Evolutionary conservation across 2,113 vertebrate species (phyloP).

Genomic region (Phoxinus phoxinus): DNA sequence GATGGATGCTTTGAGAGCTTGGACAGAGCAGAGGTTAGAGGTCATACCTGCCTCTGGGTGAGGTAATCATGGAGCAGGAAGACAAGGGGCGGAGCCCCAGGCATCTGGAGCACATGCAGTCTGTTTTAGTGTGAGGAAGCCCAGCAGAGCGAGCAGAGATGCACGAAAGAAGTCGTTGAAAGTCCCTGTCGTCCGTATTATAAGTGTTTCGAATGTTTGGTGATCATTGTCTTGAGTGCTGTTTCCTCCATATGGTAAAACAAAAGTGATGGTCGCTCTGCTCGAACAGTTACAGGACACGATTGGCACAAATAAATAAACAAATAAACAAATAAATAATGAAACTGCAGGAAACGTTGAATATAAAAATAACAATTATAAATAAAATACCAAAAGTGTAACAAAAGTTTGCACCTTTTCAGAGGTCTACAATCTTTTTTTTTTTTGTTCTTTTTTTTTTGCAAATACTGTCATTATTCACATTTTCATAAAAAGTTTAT

Average conservation of each 20-base stretch:
- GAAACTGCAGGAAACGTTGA: slow-evolving; percentile 66
- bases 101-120: slow-evolving; percentile 68
- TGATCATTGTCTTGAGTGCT: slow-evolving; percentile 41
- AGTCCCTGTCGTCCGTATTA: slow-evolving; percentile 62
- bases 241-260: slow-evolving; percentile 10
- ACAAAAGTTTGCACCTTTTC: slow-evolving; percentile 75
- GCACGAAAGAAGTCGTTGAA: slow-evolving; percentile 2
- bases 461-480: slow-evolving; percentile 84
- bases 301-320: slow-evolving; percentile 79
- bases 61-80: slow-evolving; percentile 73
- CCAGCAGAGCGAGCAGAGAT: slow-evolving; percentile 68
- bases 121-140: slow-evolving; percentile 76
- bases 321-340: slow-evolving; percentile 76
- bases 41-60: slow-evolving; percentile 73
- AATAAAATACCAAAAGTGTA: slow-evolving; percentile 76
- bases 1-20: slow-evolving; percentile 47
- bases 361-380: slow-evolving; percentile 81
- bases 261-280: slow-evolving; percentile 7
- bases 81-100: slow-evolving; percentile 60
- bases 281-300: slow-evolving; percentile 64
- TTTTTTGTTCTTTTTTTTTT: slow-evolving; percentile 75
- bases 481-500: slow-evolving; percentile 84
- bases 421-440: slow-evolving; percentile 75
- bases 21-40: slow-evolving; percentile 72
- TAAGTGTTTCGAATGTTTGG: slow-evolving; percentile 58